Conservation (phyloP, 2,888 invertebrate genomes). For the Meteorus cinctellus region DNA sequence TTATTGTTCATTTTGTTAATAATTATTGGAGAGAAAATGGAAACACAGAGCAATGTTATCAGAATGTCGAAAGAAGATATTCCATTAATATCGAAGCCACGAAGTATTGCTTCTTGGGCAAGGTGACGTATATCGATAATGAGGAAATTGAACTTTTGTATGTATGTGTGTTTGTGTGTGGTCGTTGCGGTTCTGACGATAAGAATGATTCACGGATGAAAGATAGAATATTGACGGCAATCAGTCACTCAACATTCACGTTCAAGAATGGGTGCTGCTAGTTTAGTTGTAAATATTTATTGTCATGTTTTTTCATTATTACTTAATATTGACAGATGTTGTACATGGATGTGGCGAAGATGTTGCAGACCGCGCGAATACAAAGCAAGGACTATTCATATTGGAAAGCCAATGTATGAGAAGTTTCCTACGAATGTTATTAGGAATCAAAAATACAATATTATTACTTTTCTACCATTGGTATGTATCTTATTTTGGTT, state of each 20-base stretch:
- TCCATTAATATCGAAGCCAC: conserved; percentile 80
- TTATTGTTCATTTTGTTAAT: neutral
- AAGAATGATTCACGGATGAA: neutral
- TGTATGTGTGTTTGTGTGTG: neutral
- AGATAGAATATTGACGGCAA: no score
- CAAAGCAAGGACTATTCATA: conserved; percentile 83
- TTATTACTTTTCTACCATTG: conserved; percentile 90
- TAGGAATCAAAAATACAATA: conserved; percentile 98
- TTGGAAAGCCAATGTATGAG: conserved; percentile 85
- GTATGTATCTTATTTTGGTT: conserved; percentile 59
- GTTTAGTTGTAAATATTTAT: conserved; percentile 13
- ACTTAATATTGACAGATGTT: conserved; percentile 79
- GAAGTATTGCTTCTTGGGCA: conserved; percentile 77
- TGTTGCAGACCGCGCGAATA: conserved; percentile 85
- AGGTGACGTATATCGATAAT: conserved; percentile 70
- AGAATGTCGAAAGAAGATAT: conserved; percentile 81
- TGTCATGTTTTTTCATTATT: neutral
- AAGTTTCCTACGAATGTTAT: conserved; percentile 97
- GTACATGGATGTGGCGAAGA: conserved; percentile 83
- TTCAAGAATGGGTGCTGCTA: neutral
- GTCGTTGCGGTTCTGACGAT: conserved; percentile 1
- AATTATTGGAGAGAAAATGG: conserved; percentile 58
- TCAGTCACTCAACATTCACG: no score
- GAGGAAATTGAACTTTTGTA: neutral
- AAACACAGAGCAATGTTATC: conserved; percentile 74